These are phyloP conservation scores for Ardeotis arabs DNA, from an alignment of 2,113 vertebrate genomes.

Conservation along the genomic window DNA sequence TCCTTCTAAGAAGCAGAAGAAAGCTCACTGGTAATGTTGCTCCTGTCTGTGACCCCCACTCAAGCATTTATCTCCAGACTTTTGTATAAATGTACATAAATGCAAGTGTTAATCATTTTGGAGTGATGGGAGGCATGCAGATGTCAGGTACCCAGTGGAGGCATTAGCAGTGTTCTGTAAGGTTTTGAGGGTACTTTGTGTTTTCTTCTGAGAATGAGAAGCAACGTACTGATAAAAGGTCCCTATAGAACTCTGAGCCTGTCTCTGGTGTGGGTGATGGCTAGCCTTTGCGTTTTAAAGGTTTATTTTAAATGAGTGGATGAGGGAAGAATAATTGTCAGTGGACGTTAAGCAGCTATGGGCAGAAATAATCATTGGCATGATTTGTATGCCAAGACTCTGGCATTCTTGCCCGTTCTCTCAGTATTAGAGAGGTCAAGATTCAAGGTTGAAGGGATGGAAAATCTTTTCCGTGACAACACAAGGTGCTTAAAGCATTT, in stretches of 20 bases:
- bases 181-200: not conserved
- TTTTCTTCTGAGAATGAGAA: not conserved
- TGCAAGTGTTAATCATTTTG: not conserved
- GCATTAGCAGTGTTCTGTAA: not conserved
- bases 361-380: not conserved
- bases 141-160: not conserved
- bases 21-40: not conserved
- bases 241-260: not conserved
- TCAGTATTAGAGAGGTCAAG: accelerated
- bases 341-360: not conserved
- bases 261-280: not conserved
- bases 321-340: not conserved
- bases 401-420: accelerated
- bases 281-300: not conserved
- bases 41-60: not conserved
- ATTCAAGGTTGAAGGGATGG: not conserved
- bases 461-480: not conserved
- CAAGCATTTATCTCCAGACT: not conserved
- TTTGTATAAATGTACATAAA: not conserved
- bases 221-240: not conserved
- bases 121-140: not conserved
- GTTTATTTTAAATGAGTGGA: not conserved
- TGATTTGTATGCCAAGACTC: not conserved
- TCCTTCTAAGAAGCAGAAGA: not conserved
- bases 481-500: not conserved